A percentile compares a stretch with the other conserved stretches of the same genome.
These are phyloP conservation scores for Pantherophis vulpinus DNA, from an alignment of 2,797 vertebrate species.

Conservation along the genomic window DNA sequence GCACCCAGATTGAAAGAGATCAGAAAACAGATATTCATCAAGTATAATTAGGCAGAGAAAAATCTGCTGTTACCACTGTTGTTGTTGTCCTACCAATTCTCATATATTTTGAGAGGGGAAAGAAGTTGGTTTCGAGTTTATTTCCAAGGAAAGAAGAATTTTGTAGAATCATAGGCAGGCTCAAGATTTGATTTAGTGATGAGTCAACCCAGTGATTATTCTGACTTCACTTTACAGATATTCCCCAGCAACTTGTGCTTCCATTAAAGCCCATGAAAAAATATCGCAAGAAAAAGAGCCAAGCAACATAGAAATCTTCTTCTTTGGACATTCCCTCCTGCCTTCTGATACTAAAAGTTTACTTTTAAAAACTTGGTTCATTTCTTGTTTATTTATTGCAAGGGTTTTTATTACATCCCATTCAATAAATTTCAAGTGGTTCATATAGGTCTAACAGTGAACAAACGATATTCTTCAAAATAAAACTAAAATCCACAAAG, in stretches of 20 bases:
- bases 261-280: neutral
- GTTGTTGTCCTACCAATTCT: neutral
- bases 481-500: neutral
- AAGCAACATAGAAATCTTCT: neutral
- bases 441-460: neutral
- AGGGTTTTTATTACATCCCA: neutral
- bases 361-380: neutral
- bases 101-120: neutral
- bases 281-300: neutral
- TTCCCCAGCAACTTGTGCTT: neutral
- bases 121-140: neutral
- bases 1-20: neutral
- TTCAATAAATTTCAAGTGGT: neutral
- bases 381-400: neutral
- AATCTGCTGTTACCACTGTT: neutral
- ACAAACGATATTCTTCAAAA: neutral
- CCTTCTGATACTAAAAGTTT: neutral
- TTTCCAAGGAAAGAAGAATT: neutral
- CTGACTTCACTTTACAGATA: neutral
- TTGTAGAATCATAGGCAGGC: neutral
- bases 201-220: neutral
- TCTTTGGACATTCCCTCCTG: neutral
- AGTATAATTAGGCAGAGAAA: neutral
- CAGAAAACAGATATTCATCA: neutral
- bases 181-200: neutral